phyloP scores from a whole-genome alignment of 2,888 invertebrate species.

The Rhimphoctona megacephalus region DNA sequence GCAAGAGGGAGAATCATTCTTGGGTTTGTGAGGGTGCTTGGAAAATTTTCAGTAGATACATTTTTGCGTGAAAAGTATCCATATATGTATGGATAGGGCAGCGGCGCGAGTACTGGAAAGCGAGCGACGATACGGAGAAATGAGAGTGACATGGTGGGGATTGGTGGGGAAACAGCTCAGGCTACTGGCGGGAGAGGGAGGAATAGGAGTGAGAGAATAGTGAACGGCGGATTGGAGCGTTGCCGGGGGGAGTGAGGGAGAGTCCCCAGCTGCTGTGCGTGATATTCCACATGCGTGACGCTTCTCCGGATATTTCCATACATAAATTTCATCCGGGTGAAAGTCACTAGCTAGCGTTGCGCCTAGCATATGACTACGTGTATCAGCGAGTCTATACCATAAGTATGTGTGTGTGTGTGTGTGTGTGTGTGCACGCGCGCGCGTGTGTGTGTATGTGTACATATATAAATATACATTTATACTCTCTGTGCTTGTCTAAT shows the following conservation, averaged over 20 bases:
- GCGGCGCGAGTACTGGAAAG: conserved; percentile 11
- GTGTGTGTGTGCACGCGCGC: neutral
- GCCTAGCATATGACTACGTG: conserved; percentile 66
- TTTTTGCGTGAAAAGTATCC: conserved; percentile 79
- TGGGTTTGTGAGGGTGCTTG: conserved; percentile 5
- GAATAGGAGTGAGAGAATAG: neutral
- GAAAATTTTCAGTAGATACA: conserved; percentile 70
- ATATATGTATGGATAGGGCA: conserved; percentile 59
- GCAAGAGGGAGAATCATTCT: neutral
- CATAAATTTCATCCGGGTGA: conserved; percentile 80
- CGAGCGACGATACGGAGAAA: conserved; percentile 40
- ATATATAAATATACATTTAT: too few species aligned
- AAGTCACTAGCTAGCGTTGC: conserved; percentile 72
- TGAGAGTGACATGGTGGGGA: neutral
- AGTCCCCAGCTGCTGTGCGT: conserved; percentile 79
- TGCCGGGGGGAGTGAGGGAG: conserved; percentile 62
- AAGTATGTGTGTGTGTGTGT: neutral
- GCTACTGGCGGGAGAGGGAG: neutral
- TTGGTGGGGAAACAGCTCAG: neutral
- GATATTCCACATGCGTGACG: conserved; percentile 82
- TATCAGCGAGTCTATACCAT: conserved; percentile 55
- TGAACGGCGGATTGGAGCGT: neutral
- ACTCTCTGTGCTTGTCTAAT: neutral
- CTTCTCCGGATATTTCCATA: conserved; percentile 81
- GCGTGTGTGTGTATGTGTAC: neutral